A percentile compares a stretch with the other conserved stretches of the same genome.
phyloP scores from a whole-genome alignment of 2,888 invertebrate genomes.

The Trilocha varians region DNA sequence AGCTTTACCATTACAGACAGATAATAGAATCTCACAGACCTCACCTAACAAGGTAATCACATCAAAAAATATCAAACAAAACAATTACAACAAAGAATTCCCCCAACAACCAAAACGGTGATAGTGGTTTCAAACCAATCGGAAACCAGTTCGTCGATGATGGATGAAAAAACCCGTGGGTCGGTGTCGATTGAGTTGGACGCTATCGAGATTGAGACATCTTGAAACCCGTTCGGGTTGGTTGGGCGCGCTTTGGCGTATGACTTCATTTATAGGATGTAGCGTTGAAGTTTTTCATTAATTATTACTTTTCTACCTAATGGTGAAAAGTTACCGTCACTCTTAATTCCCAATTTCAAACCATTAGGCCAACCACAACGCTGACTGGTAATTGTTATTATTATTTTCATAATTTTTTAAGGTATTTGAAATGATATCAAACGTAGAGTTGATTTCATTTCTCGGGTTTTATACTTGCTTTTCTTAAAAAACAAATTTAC shows the following conservation, averaged over 20 bases:
- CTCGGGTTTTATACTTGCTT: no score
- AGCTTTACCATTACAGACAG: no score
- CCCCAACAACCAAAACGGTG: background rate
- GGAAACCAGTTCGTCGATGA: conserved; percentile 57
- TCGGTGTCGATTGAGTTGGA: conserved; percentile 64
- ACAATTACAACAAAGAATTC: background rate
- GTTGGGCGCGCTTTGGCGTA: conserved; percentile 19
- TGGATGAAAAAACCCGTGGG: conserved; percentile 58
- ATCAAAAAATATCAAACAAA: background rate
- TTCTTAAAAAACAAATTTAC: no score
- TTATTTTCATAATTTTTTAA: no score
- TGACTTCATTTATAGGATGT: background rate
- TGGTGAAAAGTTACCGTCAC: no score
- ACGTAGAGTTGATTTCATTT: no score
- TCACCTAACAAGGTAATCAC: no score
- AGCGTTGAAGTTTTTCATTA: background rate
- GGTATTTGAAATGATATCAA: no score
- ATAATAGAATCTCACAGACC: no score
- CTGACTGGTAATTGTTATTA: no score
- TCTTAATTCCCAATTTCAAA: no score
- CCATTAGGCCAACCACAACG: no score
- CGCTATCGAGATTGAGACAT: conserved; percentile 68
- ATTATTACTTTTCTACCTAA: background rate
- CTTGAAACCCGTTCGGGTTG: conserved; percentile 58
- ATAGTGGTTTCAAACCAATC: conserved; percentile 18